Percentiles rank a stretch among this genome's conserved stretches.
These are phyloP conservation scores for Eudemis profundana DNA, from an alignment of 2,888 invertebrate genomes.

Conservation along the genomic window DNA sequence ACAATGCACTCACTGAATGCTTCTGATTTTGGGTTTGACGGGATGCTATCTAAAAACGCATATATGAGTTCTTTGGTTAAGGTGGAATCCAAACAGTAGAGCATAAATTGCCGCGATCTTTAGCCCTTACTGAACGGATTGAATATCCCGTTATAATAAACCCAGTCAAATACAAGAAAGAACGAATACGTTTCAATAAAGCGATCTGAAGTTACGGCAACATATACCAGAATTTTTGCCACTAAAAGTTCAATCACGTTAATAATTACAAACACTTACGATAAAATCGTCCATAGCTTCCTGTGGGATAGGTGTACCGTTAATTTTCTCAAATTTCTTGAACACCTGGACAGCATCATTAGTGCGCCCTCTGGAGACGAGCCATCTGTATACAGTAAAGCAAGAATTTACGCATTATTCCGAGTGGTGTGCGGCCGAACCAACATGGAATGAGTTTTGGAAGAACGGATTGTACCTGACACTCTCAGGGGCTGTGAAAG, in stretches of 20 bases:
- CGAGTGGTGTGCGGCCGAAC: no score
- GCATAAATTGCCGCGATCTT: background rate
- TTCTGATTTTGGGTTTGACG: constrained; percentile 65
- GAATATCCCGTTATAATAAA: background rate
- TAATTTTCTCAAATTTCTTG: constrained; percentile 73
- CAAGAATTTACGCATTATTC: background rate
- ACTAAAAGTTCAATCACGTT: background rate
- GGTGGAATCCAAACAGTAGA: background rate
- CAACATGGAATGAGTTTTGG: background rate
- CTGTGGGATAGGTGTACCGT: constrained; percentile 75
- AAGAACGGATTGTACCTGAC: constrained; percentile 63
- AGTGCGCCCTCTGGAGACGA: constrained; percentile 71
- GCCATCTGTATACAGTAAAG: constrained; percentile 64
- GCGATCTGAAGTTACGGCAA: background rate
- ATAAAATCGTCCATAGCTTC: constrained; percentile 79
- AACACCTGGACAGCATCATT: constrained; percentile 74
- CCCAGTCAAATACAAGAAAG: background rate
- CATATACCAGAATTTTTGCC: background rate
- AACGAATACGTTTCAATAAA: background rate
- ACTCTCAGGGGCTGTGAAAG: constrained; percentile 77
- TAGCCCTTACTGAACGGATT: background rate
- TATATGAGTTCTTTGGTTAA: constrained; percentile 10
- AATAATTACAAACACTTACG: constrained; percentile 70
- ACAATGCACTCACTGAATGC: constrained; percentile 64
- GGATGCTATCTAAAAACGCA: constrained; percentile 62